Evolutionary conservation across 2,113 vertebrate species (phyloP).

Genomic region (Lutjanus erythropterus): DNA sequence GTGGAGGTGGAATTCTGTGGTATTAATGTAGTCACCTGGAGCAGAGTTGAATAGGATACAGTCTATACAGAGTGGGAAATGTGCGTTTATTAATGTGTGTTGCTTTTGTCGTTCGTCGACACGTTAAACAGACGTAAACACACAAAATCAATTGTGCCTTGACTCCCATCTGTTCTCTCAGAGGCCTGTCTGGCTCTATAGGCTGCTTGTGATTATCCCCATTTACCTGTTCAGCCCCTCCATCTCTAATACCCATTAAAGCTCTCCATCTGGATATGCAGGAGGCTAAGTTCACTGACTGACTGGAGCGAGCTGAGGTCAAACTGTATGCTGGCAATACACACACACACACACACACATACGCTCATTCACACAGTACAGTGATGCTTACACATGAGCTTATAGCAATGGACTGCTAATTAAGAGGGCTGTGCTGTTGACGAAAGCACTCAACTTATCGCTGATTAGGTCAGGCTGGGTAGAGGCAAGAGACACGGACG

Average conservation of each 20-base stretch:
- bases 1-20: conserved; percentile 58
- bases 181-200: not conserved
- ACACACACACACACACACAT: conserved; percentile 10
- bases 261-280: conserved; percentile 63
- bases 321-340: conserved; percentile 33
- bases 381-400: conserved; percentile 73
- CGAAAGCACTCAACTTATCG: conserved; percentile 68
- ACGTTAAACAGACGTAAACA: conserved; percentile 21
- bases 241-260: conserved; percentile 69
- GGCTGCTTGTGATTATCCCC: conserved; percentile 39
- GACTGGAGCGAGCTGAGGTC: conserved; percentile 54
- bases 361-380: conserved; percentile 46
- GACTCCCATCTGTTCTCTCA: conserved; percentile 30
- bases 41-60: conserved; percentile 44
- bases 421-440: conserved; percentile 70
- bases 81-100: conserved; percentile 34
- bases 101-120: conserved; percentile 13
- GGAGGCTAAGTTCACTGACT: conserved; percentile 55
- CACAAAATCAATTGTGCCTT: conserved; percentile 6
- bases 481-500: conserved; percentile 24
- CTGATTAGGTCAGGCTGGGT: conserved; percentile 69
- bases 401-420: conserved; percentile 72
- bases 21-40: conserved; percentile 54
- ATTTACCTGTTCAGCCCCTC: conserved; percentile 56
- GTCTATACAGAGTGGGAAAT: conserved; percentile 25